Evolutionary conservation across 2,113 vertebrate genomes (phyloP), one percentile per base, ranked within the genome.

Genomic region (Dromaius novaehollandiae): DNA sequence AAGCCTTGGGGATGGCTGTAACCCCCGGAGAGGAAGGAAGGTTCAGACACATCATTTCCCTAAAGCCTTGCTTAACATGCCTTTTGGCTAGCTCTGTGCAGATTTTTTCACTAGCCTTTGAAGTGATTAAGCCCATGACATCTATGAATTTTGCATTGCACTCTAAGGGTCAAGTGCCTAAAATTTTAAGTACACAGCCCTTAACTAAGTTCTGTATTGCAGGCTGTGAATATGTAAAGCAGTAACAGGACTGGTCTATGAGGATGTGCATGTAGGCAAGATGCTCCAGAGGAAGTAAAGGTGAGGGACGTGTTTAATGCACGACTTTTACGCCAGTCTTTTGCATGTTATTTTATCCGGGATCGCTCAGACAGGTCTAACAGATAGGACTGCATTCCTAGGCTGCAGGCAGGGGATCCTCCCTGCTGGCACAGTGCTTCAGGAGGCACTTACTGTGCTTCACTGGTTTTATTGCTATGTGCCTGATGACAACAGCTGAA

Each of bases 321-420:
- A 1, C 2, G 19, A 25, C 28, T 90, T 46, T 50, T 9, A 1
- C 13, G 1, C 0, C 0, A 46, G 38, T 42, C 28, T 48, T 14
- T 4, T 18, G 25, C 13, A 6, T 24, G 9, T 50, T 69, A 11
- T 34, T 86, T 61, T 17, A 6, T 12, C 26, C 24, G 6, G 10
- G 42, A 20, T 63, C 40, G 13, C 63, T 40, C 69, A 30, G 18
- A 13, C 89, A 70, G 79, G 84, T 85, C 69, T 51, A 9, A 53
- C 83, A 75, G 71, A 91, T 30, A 36, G 44, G 79, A 5, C 85
- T 22, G 82, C 92, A 90, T 93, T 95, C 94, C 77, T 91, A 0
- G 0, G 48, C 64, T 30, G 68, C 48, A n/a, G 63, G 61, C n/a
- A 81, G 30, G 5, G 3, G 70, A 9, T 70, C 40, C 42, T 96